Evolutionary conservation across 2,888 invertebrate genomes (phyloP).

Genomic region (Mesodorylaimus sp.): DNA sequence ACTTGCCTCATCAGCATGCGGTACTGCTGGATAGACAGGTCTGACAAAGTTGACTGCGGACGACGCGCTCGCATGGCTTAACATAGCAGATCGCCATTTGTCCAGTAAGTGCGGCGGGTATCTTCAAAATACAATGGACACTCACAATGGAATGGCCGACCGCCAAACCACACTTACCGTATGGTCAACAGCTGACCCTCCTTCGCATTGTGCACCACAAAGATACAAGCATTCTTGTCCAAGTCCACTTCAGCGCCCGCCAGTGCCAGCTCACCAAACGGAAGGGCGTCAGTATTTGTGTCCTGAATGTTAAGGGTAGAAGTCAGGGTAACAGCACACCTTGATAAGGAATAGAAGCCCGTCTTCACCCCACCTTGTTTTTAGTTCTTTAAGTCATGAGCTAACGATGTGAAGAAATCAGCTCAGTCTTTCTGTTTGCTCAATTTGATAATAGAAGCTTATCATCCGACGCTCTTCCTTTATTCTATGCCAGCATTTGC

Average conservation of each 20-base stretch:
- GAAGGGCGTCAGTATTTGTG: conserved; percentile 24
- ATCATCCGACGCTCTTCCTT: too few relatives aligned
- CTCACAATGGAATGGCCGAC: not conserved
- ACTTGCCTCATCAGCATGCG: conserved; percentile 19
- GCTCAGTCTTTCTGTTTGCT: too few relatives aligned
- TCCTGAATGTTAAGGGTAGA: too few relatives aligned
- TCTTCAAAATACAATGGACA: not conserved
- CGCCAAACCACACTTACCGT: conserved; percentile 2
- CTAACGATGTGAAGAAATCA: too few relatives aligned
- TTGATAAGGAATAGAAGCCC: too few relatives aligned
- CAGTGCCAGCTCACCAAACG: conserved; percentile 22
- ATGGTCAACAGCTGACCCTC: conserved; percentile 15
- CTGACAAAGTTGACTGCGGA: conserved; percentile 36
- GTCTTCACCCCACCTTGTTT: too few relatives aligned
- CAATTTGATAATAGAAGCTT: too few relatives aligned
- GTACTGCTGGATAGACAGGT: conserved; percentile 31
- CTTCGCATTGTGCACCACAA: conserved; percentile 20
- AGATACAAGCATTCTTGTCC: conserved; percentile 21
- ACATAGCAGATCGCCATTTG: conserved; percentile 38
- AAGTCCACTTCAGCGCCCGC: conserved; percentile 22
- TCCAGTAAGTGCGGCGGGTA: conserved; percentile 23
- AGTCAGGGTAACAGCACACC: too few relatives aligned
- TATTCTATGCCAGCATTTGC: too few relatives aligned
- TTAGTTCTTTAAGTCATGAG: too few relatives aligned
- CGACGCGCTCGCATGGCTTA: conserved; percentile 37